phyloP scores from a whole-genome alignment of 2,888 invertebrate genomes.

The Azorinus chamasolen region DNA sequence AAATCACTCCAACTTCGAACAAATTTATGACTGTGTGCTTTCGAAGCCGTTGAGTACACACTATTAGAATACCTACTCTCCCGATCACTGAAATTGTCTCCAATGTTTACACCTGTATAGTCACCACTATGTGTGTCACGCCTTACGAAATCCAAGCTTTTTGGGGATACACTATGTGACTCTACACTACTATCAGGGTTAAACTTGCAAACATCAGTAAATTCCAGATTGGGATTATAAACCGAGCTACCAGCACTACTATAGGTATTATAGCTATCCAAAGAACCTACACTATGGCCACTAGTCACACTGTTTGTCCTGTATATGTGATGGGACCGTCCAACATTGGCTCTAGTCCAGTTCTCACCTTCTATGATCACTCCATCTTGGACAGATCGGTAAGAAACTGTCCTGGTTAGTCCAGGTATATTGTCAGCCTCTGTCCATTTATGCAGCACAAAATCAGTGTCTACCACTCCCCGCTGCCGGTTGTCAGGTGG shows the following conservation, averaged over 20 bases:
- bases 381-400: slow-evolving; percentile 39
- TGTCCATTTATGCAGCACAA: slow-evolving; percentile 52
- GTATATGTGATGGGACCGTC: slow-evolving; percentile 47
- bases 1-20: slow-evolving; percentile 58
- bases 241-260: slow-evolving; percentile 38
- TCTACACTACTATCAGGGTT: slow-evolving; percentile 32
- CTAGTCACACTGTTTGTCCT: slow-evolving; percentile 57
- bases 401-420: slow-evolving; percentile 27
- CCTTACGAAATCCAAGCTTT: slow-evolving; percentile 49
- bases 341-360: slow-evolving; percentile 60
- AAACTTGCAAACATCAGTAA: slow-evolving; percentile 65
- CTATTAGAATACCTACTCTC: neutral
- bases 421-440: slow-evolving; percentile 57
- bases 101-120: no score
- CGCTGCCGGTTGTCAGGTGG: slow-evolving; percentile 65
- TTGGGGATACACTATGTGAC: slow-evolving; percentile 42
- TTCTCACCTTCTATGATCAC: slow-evolving; percentile 54
- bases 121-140: slow-evolving; percentile 35
- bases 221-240: slow-evolving; percentile 56
- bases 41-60: slow-evolving; percentile 14
- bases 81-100: no score
- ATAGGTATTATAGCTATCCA: slow-evolving; percentile 44
- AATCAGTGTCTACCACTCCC: slow-evolving; percentile 56
- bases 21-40: slow-evolving; percentile 32
- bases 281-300: slow-evolving; percentile 35